Evolutionary conservation across 2,797 vertebrate species (phyloP).

Genomic region (Notolabrus celidotus): DNA sequence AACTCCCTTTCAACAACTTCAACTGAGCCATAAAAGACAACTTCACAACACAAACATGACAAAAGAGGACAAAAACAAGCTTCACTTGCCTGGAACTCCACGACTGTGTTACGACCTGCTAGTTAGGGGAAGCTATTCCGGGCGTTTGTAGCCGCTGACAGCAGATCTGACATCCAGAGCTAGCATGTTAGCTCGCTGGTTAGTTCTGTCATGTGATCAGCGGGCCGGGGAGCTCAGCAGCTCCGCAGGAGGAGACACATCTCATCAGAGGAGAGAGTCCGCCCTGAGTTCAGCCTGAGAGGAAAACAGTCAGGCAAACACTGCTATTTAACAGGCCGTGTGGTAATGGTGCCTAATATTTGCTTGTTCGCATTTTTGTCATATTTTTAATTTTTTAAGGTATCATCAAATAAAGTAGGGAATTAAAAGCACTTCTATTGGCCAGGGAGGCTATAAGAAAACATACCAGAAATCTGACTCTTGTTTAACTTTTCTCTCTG

Average conservation of each 20-base stretch:
- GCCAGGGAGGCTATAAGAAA: too few species aligned
- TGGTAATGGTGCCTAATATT: too few species aligned
- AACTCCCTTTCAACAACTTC: conserved; percentile 63
- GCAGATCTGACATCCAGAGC: conserved; percentile 56
- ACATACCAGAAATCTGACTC: too few species aligned
- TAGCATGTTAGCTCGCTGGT: conserved; percentile 66
- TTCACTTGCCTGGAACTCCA: conserved; percentile 51
- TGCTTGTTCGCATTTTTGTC: too few species aligned
- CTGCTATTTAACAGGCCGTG: too few species aligned
- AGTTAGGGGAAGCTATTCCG: not conserved
- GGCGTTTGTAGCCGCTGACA: conserved; percentile 41
- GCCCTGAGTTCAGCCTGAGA: conserved; percentile 12
- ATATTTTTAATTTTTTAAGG: too few species aligned
- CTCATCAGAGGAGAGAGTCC: not conserved
- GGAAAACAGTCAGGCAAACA: not conserved
- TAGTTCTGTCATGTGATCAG: conserved; percentile 69
- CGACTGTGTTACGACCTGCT: not conserved
- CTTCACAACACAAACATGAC: not conserved
- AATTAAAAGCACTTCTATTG: too few species aligned
- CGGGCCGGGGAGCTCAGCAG: conserved; percentile 18
- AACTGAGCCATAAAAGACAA: conserved; percentile 32
- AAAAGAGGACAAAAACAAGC: not conserved
- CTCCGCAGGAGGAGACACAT: conserved; percentile 31
- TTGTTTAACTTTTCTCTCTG: too few species aligned
- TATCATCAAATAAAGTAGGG: too few species aligned